Base-by-base conservation (phyloP, 2,113 vertebrate species). In the Athene noctua region DNA sequence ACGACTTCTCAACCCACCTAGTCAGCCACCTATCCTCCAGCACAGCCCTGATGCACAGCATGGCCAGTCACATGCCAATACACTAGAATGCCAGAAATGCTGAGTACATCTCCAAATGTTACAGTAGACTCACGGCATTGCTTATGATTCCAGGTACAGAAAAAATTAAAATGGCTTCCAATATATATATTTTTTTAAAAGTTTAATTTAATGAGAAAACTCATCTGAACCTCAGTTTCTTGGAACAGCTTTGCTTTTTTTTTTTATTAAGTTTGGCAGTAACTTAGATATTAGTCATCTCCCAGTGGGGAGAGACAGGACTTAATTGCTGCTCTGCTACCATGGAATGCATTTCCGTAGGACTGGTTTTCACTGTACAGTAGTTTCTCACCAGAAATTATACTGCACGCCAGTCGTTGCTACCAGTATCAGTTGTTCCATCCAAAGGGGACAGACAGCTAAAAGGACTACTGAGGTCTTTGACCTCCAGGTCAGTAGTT, bases 1-100 rank as follows among this genome's bases (percentile, higher is more conserved):
- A 96, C 34, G 87, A 92, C 61, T 92, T 89, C 38, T 73, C 91
- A 77, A 75, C 81, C 88, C 80, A 94, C 92, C 95, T 86, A 92
- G 84, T 63, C 75, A 83, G 73, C 84, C 94, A 90, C 86, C 67
- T 63, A 72, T n/a, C 79, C 67, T 94, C 52, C 65, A 14, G 93
- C 91, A 94, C 72, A 96, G 90, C 73, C 84, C 59, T 36, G 80
- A 77, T 4, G 22, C 77, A 86, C n/a, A 96, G 92, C 75, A 92
- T 46, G 74, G 94, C 87, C 92, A 96, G 80, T 87, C 90, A 96
- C 80, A 59, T 32, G 52, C 73, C 90, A 77, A 42, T 57, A 86
- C 42, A 54, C 9, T 32, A 25, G 42, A 42, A 34, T 4, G 36
- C 95, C 95, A 95, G 66, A 92, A 92, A 91, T 46, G 59, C 83